Conservation (phyloP, 53 echinoderm and acorn worm genomes). For the Henricia sp. region DNA sequence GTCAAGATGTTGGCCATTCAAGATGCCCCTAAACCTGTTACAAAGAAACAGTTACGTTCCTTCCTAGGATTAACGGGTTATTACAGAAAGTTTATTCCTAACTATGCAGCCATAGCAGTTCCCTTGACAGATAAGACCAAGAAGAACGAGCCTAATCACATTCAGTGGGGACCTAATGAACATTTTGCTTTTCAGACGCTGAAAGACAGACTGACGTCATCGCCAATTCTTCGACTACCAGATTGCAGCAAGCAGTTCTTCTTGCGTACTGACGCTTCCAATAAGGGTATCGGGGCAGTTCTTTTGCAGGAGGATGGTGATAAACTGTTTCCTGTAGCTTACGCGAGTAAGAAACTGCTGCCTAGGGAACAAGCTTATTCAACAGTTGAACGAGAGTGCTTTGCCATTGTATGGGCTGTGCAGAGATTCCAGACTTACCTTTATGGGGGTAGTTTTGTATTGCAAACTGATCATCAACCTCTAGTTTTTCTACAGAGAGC, state of each 20-base stretch:
- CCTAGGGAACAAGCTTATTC: not conserved
- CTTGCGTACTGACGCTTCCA: not conserved
- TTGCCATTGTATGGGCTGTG: too few species aligned
- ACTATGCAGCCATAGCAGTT: conserved; percentile 39
- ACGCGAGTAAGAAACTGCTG: not conserved
- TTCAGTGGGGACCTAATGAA: not conserved
- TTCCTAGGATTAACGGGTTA: conserved; percentile 20
- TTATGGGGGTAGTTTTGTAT: too few species aligned
- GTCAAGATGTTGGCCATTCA: conserved; percentile 1
- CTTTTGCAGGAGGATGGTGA: not conserved
- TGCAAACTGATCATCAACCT: too few species aligned
- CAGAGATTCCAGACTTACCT: too few species aligned
- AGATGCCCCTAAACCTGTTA: not conserved
- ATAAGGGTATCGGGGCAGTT: not conserved
- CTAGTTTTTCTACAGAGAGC: too few species aligned
- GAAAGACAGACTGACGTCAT: not conserved
- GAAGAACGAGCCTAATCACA: not conserved
- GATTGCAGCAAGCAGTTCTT: not conserved
- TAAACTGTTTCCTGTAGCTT: not conserved
- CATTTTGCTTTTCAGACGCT: not conserved
- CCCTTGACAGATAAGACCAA: conserved; percentile 8
- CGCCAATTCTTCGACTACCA: not conserved
- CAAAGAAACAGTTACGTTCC: too few species aligned
- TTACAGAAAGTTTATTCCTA: conserved; percentile 38
- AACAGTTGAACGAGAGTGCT: not conserved